phyloP scores from a whole-genome alignment of 2,888 invertebrate species.

The Drosophila neotestacea region DNA sequence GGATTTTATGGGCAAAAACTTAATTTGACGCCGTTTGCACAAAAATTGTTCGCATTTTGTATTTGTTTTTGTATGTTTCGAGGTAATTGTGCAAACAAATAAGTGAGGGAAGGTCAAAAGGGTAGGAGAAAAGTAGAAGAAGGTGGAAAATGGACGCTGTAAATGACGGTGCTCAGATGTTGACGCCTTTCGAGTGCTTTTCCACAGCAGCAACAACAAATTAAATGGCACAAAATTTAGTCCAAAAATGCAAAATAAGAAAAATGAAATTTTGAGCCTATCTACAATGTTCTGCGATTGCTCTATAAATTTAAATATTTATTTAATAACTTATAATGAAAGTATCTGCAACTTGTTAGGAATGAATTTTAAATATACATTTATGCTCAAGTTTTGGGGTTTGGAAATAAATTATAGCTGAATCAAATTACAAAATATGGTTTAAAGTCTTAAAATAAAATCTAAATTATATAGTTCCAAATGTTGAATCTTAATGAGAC shows the following conservation, averaged over 20 bases:
- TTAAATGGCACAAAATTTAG: slow-evolving; percentile 23
- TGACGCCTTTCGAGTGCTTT: slow-evolving; percentile 31
- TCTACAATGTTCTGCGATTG: not conserved
- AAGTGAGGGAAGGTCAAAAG: not conserved
- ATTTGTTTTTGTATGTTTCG: slow-evolving; percentile 41
- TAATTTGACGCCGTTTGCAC: slow-evolving; percentile 71
- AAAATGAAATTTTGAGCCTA: not conserved
- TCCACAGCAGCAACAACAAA: slow-evolving; percentile 32
- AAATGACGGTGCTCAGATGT: slow-evolving; percentile 37
- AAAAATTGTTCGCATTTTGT: slow-evolving; percentile 36
- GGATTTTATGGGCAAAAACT: slow-evolving; percentile 67
- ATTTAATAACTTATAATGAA: not conserved
- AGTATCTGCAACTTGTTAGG: not conserved
- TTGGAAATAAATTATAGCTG: too few species aligned
- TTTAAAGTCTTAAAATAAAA: too few species aligned
- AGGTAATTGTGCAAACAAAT: slow-evolving; percentile 68
- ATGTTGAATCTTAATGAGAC: too few species aligned
- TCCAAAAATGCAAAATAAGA: not conserved
- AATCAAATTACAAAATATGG: too few species aligned
- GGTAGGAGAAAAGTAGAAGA: not conserved
- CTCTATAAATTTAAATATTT: not conserved
- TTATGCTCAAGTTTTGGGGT: too few species aligned
- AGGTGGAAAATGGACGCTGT: not conserved
- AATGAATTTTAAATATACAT: too few species aligned
- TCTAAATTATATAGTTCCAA: too few species aligned